phyloP scores from a whole-genome alignment of 1,140 invertebrate species.

The Drosophila teissieri region DNA sequence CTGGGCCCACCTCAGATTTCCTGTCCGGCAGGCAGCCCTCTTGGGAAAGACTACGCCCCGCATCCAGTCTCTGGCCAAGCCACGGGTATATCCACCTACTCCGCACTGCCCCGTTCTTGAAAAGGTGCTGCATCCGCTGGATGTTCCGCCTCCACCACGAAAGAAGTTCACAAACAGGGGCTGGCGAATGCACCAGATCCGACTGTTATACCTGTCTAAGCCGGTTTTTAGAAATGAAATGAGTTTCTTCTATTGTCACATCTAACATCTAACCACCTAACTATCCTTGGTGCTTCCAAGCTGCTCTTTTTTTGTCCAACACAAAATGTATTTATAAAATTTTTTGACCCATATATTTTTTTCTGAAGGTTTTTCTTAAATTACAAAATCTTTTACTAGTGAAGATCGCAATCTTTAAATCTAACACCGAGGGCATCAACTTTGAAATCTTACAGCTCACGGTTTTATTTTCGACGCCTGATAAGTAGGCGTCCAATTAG shows the following conservation, averaged over 20 bases:
- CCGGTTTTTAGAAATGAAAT: constrained; percentile 7
- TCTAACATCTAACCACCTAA: neutral
- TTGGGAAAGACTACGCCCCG: constrained; percentile 25
- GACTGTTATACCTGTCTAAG: constrained; percentile 53
- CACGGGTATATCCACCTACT: constrained; percentile 20
- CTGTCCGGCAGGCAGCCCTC: constrained; percentile 37
- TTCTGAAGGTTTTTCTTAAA: neutral
- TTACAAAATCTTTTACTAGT: no score
- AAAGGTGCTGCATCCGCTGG: constrained; percentile 12
- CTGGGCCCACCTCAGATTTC: constrained; percentile 58
- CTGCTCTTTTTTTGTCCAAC: neutral
- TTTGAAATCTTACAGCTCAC: no score
- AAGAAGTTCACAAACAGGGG: constrained; percentile 43
- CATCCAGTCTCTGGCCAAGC: constrained; percentile 42
- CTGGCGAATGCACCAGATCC: constrained; percentile 52
- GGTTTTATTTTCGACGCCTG: neutral
- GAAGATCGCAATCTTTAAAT: no score
- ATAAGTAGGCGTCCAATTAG: neutral
- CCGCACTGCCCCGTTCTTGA: constrained; percentile 47
- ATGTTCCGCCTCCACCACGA: constrained; percentile 29
- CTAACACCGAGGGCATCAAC: no score
- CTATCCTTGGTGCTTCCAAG: no score
- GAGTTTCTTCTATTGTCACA: constrained; percentile 6
- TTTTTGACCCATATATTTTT: neutral
- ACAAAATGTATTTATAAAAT: neutral